These are phyloP conservation scores for Patella caerulea DNA, from an alignment of 2,888 invertebrate genomes.

Conservation along the genomic window DNA sequence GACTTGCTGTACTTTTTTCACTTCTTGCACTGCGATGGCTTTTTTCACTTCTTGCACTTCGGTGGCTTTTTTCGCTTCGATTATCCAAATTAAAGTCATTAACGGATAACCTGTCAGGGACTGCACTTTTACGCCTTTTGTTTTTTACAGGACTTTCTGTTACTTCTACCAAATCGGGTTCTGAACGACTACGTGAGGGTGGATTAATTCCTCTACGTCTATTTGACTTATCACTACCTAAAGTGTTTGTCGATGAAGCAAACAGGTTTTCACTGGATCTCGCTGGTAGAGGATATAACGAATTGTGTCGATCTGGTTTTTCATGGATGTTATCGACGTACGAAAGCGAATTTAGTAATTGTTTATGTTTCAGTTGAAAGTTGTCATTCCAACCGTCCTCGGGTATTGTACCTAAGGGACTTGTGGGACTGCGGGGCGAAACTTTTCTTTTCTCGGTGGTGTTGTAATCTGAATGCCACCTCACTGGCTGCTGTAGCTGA, in stretches of 20 bases:
- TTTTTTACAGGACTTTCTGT: not conserved
- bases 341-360: not conserved
- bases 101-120: not conserved
- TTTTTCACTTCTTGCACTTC: not conserved
- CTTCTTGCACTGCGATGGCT: not conserved
- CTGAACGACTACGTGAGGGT: not conserved
- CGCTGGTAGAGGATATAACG: no score
- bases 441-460: not conserved
- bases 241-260: not conserved
- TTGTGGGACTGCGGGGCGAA: not conserved
- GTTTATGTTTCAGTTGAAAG: not conserved
- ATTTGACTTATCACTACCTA: not conserved
- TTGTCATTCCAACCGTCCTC: not conserved
- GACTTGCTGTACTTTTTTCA: not conserved
- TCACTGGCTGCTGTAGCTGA: not conserved
- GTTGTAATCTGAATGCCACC: not conserved
- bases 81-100: not conserved
- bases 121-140: not conserved
- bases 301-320: not conserved
- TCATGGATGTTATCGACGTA: not conserved
- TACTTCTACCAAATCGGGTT: not conserved
- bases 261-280: not conserved
- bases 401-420: not conserved
- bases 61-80: not conserved
- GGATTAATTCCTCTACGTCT: slow-evolving; percentile 5